Base-by-base conservation (phyloP, 2,888 invertebrate genomes). In the Hylaea fasciaria region DNA sequence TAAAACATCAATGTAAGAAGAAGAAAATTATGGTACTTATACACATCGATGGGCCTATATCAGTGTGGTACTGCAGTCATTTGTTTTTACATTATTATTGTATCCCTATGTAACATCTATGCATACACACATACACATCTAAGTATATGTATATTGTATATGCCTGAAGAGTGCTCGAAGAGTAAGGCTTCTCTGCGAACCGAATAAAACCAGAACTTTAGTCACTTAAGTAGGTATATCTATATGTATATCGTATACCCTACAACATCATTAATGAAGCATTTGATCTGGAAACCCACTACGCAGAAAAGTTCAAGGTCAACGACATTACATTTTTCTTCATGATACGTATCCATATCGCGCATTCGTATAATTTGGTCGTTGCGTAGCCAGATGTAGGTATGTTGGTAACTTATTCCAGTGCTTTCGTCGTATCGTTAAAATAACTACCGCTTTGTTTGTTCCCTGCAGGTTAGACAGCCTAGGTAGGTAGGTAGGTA, bases 291-390 rank as follows among this genome's bases (percentile, higher is more conserved):
- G 56, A 55, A 64, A 66, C 62, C 51, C 54, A 58, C 45, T 62
- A 35, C 14, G 7, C 14, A 9, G 48, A 35, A 62, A 64, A 64
- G 64, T 64, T 62, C 66, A 62, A 62, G 66, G 64, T 37, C 62
- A 40, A 5, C 37, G 13, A 22, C 48, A 49, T 47, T 41, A 62
- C 46, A 50, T 64, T 62, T 57, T 54, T 58, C 58, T 65, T 55
- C 62, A 54, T 53, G 49, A 48, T 47, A 37, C 16, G 47, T 58
- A 47, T 53, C 29, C 62, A 57, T 63, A 63, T 53, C 48, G 57
- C 63, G 55, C 51, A 59, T 56, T 58, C 52, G 49, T 51, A 62
- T 56, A 53, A 62, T 62, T 55, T 61, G 28, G 57, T 46, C 55
- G 51, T 61, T 47, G 45, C 50, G 64, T 50, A 40, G 57, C 50